phyloP scores from a whole-genome alignment of 2,797 vertebrate species.

The Silurus aristotelis region DNA sequence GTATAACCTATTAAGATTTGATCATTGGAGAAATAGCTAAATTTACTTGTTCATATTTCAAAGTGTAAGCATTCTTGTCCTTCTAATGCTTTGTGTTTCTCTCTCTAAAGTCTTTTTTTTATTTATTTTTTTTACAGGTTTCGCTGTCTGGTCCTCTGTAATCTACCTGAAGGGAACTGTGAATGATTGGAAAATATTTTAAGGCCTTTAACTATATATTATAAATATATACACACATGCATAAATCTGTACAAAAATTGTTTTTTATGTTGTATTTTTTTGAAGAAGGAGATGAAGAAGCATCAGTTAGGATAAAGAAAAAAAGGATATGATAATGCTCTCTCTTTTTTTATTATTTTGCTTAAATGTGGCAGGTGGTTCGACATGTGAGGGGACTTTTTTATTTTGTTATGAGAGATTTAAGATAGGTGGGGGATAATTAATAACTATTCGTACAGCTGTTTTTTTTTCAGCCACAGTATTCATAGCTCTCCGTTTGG shows the following conservation, averaged over 20 bases:
- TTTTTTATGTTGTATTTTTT: conserved; percentile 73
- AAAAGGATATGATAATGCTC: background rate
- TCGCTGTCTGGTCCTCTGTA: conserved; percentile 53
- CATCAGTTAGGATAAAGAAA: conserved; percentile 19
- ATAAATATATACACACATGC: conserved; percentile 57
- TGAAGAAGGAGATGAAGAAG: background rate
- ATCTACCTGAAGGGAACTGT: conserved; percentile 73
- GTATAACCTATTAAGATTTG: background rate
- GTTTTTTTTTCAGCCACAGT: conserved; percentile 46
- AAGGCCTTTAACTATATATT: conserved; percentile 76
- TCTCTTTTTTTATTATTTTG: conserved; percentile 4
- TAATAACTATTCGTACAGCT: background rate
- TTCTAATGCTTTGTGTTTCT: background rate
- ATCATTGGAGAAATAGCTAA: too few species aligned
- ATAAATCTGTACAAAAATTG: conserved; percentile 58
- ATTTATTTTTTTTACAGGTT: conserved; percentile 58
- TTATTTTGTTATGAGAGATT: conserved; percentile 49
- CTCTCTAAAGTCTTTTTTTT: too few species aligned
- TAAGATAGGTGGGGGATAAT: background rate
- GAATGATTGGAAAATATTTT: conserved; percentile 74
- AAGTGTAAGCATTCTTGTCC: background rate
- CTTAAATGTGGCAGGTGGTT: conserved; percentile 18
- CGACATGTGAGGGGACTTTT: conserved; percentile 46
- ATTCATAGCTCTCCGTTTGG: conserved; percentile 62
- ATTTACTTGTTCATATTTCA: background rate